Base-by-base conservation (phyloP, 2,888 invertebrate genomes). In the Osedax frankpressi region DNA sequence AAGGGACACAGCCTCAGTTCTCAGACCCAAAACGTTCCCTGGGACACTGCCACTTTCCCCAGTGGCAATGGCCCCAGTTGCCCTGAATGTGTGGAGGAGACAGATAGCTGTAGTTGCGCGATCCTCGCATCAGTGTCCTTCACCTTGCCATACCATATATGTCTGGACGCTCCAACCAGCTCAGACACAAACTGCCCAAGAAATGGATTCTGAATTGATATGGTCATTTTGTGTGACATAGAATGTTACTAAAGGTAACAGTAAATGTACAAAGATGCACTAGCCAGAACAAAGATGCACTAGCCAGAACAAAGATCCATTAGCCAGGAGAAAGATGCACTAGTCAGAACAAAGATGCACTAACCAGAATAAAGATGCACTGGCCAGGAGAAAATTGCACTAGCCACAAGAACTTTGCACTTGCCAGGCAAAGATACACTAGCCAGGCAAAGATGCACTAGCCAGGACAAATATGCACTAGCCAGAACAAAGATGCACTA, bases 21-120 rank as follows among this genome's bases (percentile, higher is more conserved):
- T 65, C 65, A 24, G 65, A 65, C 24, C 65, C 65, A 65, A 65
- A 65, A 65, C 65, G 24, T 65, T 65, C 65, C 65, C 24, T n/a
- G 24, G 65, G 24, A 65, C 24, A 65, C 19, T 65, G 14, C 24
- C 25, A 19, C 19, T 65, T 65, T 65, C 65, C 65, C 65, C n/a
- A 65, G 24, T 65, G 65, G 19, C 65, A n/a, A 65, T 65, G 24
- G 14, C 24, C 65, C 65, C 2, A 19, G 24, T 2, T 24, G 14
- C 65, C 65, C 65, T 65, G 14, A n/a, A 2, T 65, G 65, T 11
- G 24, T 65, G 65, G 14, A 65, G 24, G 65, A 65, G 65, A 65
- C 65, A 24, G 65, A 65, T 65, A 65, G 65, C 65, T 65, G 65
- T 24, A 0, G 65, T 65, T n/a, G 24, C 65, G 24, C 1, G 0